Evolutionary conservation across 2,797 vertebrate genomes (phyloP), one percentile per base, ranked within the genome.

Genomic region (Myioborus miniatus): DNA sequence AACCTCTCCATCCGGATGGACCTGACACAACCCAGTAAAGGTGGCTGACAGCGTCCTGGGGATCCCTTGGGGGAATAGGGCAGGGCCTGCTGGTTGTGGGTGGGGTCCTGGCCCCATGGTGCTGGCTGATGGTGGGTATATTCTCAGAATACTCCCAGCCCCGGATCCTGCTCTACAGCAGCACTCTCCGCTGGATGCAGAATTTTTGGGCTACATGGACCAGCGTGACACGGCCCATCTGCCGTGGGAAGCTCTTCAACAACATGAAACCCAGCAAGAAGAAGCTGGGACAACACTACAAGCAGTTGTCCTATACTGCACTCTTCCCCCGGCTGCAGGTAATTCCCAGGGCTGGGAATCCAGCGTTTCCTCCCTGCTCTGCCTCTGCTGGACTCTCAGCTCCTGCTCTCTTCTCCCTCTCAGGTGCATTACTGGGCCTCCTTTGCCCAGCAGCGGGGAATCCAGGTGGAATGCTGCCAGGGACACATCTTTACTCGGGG

Each of bases 151-250:
- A 97, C 32, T 98, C 97, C 70, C 98, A 99, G 97, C 99, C 99
- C 41, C 98, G 98, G 94, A 99, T 99, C 96, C 98, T 99, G 88
- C 97, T 99, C 58, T 99, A 99, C 92, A 99, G 99, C 98, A 99
- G 99, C 97, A 99, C 99, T 4, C 97, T 99, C 85, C 99, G 99
- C 81, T 99, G 99, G 99, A 99, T 99, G 99, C 99, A 99, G 95
- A 99, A 99, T 97, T 99, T 99, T 79, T 99, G 99, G 99, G 99
- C 99, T 83, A 99, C 99, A 0, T 99, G 99, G 99, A 99, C 99
- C 81, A 98, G 98, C 0, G 98, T 99, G 46, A 99, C 99, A 11
- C 98, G 99, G 29, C 99, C 99, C 36, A 99, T 99, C 97, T 99
- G 99, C 97, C 98, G 99, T 49, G 99, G 99, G 68, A 99, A 99